Evolutionary conservation across 64 coral and sea anemone genomes (phyloP).

Genomic region (Hydrozoanthus tunicans): DNA sequence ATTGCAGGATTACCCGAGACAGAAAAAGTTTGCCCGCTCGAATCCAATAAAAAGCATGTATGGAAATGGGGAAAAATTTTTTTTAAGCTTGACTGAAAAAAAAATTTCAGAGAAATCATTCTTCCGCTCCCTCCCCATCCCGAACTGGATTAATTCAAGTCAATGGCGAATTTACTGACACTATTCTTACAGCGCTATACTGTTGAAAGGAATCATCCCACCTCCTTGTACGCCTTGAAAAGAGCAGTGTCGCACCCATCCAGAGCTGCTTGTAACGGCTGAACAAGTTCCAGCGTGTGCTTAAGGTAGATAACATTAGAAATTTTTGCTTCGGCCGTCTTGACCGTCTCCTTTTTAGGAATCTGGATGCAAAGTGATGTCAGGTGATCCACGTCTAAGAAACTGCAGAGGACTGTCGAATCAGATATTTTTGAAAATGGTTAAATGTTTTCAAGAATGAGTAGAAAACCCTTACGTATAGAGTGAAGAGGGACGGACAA

Average conservation of each 20-base stretch:
- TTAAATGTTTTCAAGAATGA: too few relatives aligned
- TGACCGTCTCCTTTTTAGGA: constrained; percentile 93
- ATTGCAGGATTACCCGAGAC: too few relatives aligned
- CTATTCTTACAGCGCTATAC: too few relatives aligned
- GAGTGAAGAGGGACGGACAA: neutral
- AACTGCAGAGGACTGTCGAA: constrained; percentile 72
- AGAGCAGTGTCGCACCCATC: constrained; percentile 72
- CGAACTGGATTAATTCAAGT: too few relatives aligned
- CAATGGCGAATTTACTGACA: too few relatives aligned
- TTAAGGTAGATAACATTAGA: constrained; percentile 92
- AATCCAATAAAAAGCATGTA: too few relatives aligned
- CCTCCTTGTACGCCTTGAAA: constrained; percentile 92
- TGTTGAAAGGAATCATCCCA: neutral
- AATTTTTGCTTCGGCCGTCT: constrained; percentile 96
- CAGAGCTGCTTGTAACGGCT: constrained; percentile 74
- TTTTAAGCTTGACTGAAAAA: too few relatives aligned
- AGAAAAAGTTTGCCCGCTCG: too few relatives aligned
- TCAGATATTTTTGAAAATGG: neutral
- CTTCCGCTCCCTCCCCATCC: too few relatives aligned
- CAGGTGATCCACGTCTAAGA: constrained; percentile 95
- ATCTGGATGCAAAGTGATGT: constrained; percentile 96
- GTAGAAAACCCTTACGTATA: neutral
- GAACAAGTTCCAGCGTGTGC: constrained; percentile 93
- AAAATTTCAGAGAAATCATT: too few relatives aligned
- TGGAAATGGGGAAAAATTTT: too few relatives aligned